These are phyloP conservation scores for Heptranchias perlo DNA, from an alignment of 2,113 vertebrate species.

Conservation along the genomic window DNA sequence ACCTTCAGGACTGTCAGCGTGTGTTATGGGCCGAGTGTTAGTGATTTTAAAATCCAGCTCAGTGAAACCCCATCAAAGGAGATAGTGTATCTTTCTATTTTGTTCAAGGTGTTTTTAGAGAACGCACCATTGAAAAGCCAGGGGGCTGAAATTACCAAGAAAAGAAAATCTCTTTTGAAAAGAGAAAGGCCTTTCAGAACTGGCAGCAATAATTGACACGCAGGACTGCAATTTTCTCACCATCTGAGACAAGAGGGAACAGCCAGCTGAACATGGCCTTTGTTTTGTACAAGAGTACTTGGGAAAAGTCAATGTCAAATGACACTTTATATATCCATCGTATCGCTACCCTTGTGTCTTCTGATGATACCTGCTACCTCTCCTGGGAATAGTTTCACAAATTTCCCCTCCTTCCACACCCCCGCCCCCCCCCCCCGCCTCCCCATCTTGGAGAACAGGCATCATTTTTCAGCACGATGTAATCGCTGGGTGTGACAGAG, in stretches of 20 bases:
- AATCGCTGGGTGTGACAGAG: not conserved
- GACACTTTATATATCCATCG: not conserved
- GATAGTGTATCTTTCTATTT: slow-evolving; percentile 2
- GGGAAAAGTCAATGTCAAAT: slow-evolving; percentile 5
- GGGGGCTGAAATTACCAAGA: not conserved
- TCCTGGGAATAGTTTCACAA: not conserved
- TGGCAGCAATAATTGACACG: not conserved
- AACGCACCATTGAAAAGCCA: slow-evolving; percentile 19
- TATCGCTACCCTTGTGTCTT: not conserved
- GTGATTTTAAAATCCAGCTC: not conserved
- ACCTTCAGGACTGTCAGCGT: not conserved
- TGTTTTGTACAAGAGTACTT: slow-evolving; percentile 12
- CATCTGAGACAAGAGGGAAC: not conserved
- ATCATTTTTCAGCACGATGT: not conserved
- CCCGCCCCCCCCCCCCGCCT: not conserved
- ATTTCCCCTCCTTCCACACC: too few species aligned
- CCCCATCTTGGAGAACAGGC: not conserved
- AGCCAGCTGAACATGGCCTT: not conserved
- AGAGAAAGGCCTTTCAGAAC: not conserved
- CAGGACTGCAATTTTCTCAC: slow-evolving; percentile 16
- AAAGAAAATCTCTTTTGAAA: slow-evolving; percentile 19
- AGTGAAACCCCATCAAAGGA: not conserved
- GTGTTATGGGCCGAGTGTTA: not conserved
- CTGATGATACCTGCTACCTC: not conserved
- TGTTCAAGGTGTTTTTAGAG: not conserved